Evolutionary conservation across 2,113 vertebrate species (phyloP).

Genomic region (Rhodinocichla rosea): DNA sequence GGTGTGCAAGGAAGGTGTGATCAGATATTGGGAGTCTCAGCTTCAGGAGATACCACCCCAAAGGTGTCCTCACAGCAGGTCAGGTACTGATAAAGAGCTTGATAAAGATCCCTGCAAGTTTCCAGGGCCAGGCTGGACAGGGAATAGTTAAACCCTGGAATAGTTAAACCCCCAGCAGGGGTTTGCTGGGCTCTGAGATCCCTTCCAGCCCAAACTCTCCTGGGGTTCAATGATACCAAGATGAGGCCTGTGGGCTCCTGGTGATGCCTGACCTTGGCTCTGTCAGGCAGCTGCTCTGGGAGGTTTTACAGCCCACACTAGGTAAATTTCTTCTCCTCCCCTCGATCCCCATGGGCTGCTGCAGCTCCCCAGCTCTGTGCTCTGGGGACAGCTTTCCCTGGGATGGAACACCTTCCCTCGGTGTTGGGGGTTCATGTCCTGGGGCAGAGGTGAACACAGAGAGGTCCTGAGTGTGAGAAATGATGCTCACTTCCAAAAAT

Average conservation of each 20-base stretch:
- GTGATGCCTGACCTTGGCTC: background rate
- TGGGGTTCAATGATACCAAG: background rate
- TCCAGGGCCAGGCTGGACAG: background rate
- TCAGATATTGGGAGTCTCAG: background rate
- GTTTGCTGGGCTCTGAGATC: background rate
- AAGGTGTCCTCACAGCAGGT: background rate
- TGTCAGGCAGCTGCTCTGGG: background rate
- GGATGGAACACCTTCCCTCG: background rate
- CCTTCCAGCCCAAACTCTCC: background rate
- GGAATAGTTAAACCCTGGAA: background rate
- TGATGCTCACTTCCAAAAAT: background rate
- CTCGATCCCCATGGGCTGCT: accelerated
- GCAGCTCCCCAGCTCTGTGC: background rate
- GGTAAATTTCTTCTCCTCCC: background rate
- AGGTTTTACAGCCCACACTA: background rate
- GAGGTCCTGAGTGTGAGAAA: background rate
- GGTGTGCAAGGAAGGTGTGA: background rate
- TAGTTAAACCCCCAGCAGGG: background rate
- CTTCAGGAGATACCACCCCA: background rate
- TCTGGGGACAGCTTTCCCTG: background rate
- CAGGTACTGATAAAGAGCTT: background rate
- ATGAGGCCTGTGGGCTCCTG: background rate
- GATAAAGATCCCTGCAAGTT: background rate
- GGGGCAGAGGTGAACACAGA: background rate
- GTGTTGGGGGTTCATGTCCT: background rate